These are phyloP conservation scores for Ptychochromis oligacanthus DNA, from an alignment of 2,113 vertebrate species.

Conservation along the genomic window DNA sequence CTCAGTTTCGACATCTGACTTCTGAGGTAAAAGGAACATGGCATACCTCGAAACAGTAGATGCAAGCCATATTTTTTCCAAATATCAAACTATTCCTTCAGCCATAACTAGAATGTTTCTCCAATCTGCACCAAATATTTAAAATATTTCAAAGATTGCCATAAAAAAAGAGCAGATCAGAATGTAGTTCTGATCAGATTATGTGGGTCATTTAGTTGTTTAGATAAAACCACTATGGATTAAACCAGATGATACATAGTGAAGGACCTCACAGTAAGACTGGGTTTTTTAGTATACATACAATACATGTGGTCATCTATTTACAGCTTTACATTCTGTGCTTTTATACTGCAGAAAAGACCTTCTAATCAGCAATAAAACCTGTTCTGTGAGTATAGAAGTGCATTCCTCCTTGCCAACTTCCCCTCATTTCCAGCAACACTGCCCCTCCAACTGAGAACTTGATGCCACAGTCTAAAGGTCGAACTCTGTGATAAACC, in stretches of 20 bases:
- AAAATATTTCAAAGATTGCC: neutral
- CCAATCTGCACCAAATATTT: too few species aligned
- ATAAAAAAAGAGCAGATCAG: neutral
- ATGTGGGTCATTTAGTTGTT: neutral
- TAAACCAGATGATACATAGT: neutral
- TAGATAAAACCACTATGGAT: neutral
- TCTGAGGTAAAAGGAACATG: neutral
- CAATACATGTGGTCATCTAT: neutral
- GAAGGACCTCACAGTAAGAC: neutral
- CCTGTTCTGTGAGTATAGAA: neutral
- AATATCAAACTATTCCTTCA: neutral
- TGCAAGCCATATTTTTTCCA: neutral
- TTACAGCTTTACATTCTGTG: neutral
- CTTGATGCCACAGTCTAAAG: slow-evolving; percentile 31
- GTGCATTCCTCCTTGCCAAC: neutral
- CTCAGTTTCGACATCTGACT: neutral
- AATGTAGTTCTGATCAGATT: neutral
- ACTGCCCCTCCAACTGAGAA: neutral
- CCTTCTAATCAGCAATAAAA: neutral
- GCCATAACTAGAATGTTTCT: neutral
- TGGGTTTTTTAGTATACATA: neutral
- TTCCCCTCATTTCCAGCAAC: slow-evolving; percentile 12
- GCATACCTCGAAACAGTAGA: neutral
- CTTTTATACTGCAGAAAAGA: neutral
- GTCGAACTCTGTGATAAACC: slow-evolving; percentile 24